Percentiles rank a stretch among this genome's conserved stretches.
phyloP scores from a whole-genome alignment of 2,888 invertebrate genomes.

The Himalopsyche japonica region DNA sequence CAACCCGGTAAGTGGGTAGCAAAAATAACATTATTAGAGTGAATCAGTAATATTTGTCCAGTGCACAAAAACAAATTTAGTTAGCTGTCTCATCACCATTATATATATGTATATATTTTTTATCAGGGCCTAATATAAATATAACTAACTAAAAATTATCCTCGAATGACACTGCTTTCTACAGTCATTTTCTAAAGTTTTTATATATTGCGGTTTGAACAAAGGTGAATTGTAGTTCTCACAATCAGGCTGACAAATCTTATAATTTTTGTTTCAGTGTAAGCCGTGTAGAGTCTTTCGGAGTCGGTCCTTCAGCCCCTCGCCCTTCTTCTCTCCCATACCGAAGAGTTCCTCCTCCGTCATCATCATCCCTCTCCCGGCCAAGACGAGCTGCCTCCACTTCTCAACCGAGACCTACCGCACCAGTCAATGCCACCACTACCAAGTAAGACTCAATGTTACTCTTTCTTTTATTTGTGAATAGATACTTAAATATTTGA shows the following conservation, averaged over 20 bases:
- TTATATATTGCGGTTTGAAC: no score
- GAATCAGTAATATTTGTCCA: no score
- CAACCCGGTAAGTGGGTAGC: constrained; percentile 26
- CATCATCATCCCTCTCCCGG: constrained; percentile 50
- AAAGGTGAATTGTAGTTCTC: no score
- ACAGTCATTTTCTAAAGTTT: no score
- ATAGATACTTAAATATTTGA: not conserved
- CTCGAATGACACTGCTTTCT: no score
- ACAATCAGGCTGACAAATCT: not conserved
- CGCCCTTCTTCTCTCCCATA: constrained; percentile 75
- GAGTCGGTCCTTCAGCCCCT: constrained; percentile 49
- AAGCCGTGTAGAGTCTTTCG: constrained; percentile 65
- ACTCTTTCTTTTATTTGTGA: not conserved
- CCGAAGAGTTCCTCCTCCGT: constrained; percentile 57
- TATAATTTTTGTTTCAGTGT: constrained; percentile 45
- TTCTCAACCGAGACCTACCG: constrained; percentile 61
- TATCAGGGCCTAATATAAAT: no score
- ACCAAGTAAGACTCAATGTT: constrained; percentile 32
- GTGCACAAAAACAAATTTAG: no score
- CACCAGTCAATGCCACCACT: constrained; percentile 36
- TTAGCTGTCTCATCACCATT: no score
- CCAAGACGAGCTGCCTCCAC: constrained; percentile 71
- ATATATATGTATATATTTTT: no score
- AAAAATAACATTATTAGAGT: no score
- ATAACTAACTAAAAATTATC: no score